phyloP scores from a whole-genome alignment of 2,888 invertebrate species.

The Geophilus truncorum region DNA sequence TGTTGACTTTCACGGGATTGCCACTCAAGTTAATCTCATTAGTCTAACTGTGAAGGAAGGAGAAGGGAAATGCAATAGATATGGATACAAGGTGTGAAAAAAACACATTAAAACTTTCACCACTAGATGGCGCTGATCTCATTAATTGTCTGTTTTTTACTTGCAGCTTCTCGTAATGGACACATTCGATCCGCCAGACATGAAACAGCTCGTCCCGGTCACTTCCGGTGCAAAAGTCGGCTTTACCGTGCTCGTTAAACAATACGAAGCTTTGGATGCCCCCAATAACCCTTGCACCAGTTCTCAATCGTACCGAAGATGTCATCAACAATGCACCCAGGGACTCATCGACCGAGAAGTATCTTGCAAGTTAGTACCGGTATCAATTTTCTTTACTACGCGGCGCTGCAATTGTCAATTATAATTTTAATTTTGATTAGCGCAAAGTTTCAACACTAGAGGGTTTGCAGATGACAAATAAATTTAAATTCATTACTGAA shows the following conservation, averaged over 20 bases:
- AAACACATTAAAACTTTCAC: too few species aligned
- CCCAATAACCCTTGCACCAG: neutral
- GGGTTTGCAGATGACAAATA: too few species aligned
- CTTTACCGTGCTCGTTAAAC: conserved; percentile 20
- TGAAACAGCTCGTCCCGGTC: conserved; percentile 14
- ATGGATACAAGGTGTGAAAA: neutral
- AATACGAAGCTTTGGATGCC: conserved; percentile 19
- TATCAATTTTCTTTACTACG: too few species aligned
- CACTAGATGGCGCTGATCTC: too few species aligned
- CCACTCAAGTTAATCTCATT: neutral
- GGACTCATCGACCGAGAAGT: neutral
- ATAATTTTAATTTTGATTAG: too few species aligned
- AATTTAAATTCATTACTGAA: too few species aligned
- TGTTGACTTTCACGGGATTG: conserved; percentile 23
- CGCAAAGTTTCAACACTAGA: too few species aligned
- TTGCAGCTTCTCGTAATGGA: conserved; percentile 7
- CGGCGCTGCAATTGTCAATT: too few species aligned
- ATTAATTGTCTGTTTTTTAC: neutral
- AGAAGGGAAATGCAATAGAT: neutral
- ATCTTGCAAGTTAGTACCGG: neutral
- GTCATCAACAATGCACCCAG: neutral
- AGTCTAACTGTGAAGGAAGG: neutral
- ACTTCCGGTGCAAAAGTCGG: conserved; percentile 28
- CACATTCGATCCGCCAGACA: neutral
- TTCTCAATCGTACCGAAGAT: neutral